A percentile compares a stretch with the other conserved stretches of the same genome.
Evolutionary conservation across 2,113 vertebrate genomes (phyloP).

Genomic region (Notarius quadriscutis): DNA sequence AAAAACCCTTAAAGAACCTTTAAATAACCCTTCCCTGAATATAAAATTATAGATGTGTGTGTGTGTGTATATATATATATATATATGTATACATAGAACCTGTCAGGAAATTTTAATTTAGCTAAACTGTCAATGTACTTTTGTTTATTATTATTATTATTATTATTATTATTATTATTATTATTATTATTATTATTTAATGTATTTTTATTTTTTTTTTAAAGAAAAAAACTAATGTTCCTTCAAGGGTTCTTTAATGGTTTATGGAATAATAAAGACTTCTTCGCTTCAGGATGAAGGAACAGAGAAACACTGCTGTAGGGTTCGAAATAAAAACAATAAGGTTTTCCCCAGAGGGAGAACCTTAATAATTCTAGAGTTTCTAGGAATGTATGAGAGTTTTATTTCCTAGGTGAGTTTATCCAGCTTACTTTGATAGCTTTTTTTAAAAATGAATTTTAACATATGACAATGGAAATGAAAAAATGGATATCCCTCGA

Average conservation of each 20-base stretch:
- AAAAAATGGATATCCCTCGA: not conserved
- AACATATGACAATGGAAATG: not conserved
- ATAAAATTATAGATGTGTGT: too few relatives aligned
- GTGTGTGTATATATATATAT: too few relatives aligned
- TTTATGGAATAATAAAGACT: not conserved
- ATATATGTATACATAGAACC: not conserved
- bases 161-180: too few relatives aligned
- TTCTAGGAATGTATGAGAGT: not conserved
- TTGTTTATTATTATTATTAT: too few relatives aligned
- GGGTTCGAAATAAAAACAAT: not conserved
- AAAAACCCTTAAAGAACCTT: not conserved
- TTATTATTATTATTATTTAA: too few relatives aligned
- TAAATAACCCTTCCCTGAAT: too few relatives aligned
- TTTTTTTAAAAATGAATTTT: not conserved
- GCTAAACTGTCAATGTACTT: not conserved
- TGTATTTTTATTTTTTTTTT: too few relatives aligned
- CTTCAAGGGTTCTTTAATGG: not conserved
- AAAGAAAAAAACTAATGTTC: not conserved
- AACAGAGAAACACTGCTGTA: not conserved
- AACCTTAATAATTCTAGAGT: not conserved
- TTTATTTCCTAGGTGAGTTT: conserved; percentile 2
- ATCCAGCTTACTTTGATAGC: not conserved
- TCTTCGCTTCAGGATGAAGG: not conserved
- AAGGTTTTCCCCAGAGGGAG: not conserved
- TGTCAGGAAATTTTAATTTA: not conserved